phyloP scores from a whole-genome alignment of 2,888 invertebrate genomes.

The Lymantria dispar region DNA sequence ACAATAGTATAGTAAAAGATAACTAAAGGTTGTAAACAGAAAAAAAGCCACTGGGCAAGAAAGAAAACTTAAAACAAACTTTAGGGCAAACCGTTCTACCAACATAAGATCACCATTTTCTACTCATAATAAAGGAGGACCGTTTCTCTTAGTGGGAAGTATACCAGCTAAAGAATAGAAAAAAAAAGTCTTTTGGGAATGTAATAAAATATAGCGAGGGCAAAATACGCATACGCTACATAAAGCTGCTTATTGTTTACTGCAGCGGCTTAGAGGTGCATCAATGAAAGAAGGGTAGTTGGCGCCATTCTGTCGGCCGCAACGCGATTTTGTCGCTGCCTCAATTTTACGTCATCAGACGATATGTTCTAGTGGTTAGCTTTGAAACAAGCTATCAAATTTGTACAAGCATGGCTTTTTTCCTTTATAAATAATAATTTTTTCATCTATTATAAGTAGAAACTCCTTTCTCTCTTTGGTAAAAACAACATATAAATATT shows the following conservation, averaged over 20 bases:
- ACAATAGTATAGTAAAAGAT: too few species aligned
- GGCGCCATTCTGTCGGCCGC: conserved; percentile 50
- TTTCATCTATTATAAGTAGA: background rate
- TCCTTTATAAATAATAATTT: background rate
- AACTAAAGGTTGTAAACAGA: too few species aligned
- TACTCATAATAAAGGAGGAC: background rate
- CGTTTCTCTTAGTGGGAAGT: background rate
- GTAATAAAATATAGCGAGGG: background rate
- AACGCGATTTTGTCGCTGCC: conserved; percentile 45
- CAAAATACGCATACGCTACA: background rate
- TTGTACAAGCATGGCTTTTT: background rate
- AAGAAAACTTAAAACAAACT: background rate
- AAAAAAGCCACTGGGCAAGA: too few species aligned
- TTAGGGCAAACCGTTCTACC: background rate
- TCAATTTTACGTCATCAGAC: conserved; percentile 37
- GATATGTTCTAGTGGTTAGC: conserved; percentile 6
- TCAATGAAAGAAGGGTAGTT: conserved; percentile 33
- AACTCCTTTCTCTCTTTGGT: background rate
- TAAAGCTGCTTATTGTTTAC: conserved; percentile 11
- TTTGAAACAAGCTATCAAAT: background rate
- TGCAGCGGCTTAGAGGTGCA: conserved; percentile 30
- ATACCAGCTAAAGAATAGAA: background rate
- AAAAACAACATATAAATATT: background rate
- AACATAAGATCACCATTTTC: background rate
- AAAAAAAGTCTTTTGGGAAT: background rate